Evolutionary conservation across 1,140 invertebrate genomes (phyloP).

Genomic region (Lasioglossum albipes): DNA sequence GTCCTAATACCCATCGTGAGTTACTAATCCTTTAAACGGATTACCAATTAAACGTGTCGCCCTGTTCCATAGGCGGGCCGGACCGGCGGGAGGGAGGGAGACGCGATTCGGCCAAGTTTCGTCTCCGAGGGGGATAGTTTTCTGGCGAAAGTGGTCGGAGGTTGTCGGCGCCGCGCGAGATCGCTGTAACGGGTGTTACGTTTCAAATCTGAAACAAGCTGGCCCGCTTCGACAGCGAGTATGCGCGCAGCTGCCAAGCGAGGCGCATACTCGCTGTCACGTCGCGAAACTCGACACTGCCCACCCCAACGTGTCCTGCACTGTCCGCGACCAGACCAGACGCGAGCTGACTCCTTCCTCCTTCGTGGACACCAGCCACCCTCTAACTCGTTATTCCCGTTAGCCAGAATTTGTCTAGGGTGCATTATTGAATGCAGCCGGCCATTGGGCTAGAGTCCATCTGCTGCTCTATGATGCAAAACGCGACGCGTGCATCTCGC

Average conservation of each 20-base stretch:
- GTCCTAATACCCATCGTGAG: constrained; percentile 75
- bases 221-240: constrained; percentile 48
- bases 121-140: constrained; percentile 1
- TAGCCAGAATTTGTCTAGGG: constrained; percentile 40
- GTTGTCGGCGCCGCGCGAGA: constrained; percentile 23
- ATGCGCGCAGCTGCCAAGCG: constrained; percentile 63
- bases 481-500: neutral
- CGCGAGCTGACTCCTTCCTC: too few species aligned
- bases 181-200: constrained; percentile 62
- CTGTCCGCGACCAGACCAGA: neutral
- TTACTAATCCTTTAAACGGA: constrained; percentile 80
- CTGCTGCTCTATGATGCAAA: constrained; percentile 56
- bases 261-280: constrained; percentile 62
- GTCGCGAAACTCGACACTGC: constrained; percentile 61
- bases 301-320: constrained; percentile 31
- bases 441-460: constrained; percentile 51
- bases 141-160: constrained; percentile 3
- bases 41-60: constrained; percentile 79
- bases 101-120: constrained; percentile 28
- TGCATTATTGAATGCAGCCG: neutral
- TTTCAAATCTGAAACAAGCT: constrained; percentile 67
- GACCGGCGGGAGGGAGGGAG: neutral
- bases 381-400: constrained; percentile 30
- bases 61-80: constrained; percentile 49
- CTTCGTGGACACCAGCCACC: neutral